A percentile compares a stretch with the other conserved stretches of the same genome.
phyloP scores from a whole-genome alignment of 2,797 vertebrate genomes.

The Meriones psammophilus region DNA sequence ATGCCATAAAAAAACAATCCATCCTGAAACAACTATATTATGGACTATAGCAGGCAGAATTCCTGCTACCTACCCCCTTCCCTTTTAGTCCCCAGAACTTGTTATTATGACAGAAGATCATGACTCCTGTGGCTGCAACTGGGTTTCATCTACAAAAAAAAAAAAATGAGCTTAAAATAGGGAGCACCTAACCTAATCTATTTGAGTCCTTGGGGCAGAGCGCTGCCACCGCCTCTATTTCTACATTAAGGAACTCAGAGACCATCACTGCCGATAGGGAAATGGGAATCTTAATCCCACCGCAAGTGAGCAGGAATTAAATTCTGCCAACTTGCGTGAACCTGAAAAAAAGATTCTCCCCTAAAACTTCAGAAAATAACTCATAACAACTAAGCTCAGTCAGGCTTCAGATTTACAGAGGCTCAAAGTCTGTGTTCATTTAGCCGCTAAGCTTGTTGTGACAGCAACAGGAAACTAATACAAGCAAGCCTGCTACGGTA shows the following conservation, averaged over 20 bases:
- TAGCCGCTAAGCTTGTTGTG: neutral
- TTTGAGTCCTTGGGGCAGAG: neutral
- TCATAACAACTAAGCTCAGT: constrained; percentile 5
- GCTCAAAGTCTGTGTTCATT: neutral
- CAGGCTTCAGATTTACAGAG: neutral
- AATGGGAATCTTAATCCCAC: neutral
- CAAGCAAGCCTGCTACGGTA: neutral
- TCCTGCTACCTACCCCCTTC: neutral
- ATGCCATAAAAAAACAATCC: constrained; percentile 42
- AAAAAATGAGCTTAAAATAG: constrained; percentile 14
- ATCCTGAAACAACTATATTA: neutral
- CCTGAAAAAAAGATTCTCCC: neutral
- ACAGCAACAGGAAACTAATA: neutral
- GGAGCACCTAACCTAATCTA: neutral
- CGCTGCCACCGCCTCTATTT: neutral
- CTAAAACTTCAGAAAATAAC: neutral
- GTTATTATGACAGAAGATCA: neutral
- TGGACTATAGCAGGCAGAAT: neutral
- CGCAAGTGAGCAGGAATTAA: neutral
- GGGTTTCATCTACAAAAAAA: neutral
- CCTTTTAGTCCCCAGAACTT: neutral
- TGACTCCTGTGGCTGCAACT: neutral
- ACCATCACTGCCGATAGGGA: neutral
- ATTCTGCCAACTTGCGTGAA: neutral
- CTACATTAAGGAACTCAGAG: neutral